Conservation (phyloP, 2,888 invertebrate species). For the Leptinotarsa tumamoca region DNA sequence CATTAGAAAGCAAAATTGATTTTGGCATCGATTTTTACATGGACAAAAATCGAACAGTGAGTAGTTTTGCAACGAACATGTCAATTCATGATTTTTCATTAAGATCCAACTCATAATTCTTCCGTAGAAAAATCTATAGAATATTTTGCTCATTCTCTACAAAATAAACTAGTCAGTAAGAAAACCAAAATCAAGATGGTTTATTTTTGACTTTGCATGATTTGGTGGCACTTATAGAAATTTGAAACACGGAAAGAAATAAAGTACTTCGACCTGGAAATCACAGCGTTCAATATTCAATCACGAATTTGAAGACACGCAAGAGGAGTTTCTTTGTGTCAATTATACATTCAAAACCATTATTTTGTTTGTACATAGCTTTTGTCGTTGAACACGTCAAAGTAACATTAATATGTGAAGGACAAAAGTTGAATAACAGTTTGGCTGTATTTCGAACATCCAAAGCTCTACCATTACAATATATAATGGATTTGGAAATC, state of each 20-base stretch:
- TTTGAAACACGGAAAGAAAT: not conserved
- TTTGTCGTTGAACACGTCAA: constrained; percentile 4
- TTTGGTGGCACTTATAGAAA: not conserved
- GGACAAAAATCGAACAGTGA: too few species aligned
- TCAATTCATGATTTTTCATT: too few species aligned
- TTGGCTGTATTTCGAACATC: not conserved
- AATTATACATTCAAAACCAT: not conserved
- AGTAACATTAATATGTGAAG: not conserved
- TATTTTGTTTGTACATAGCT: not conserved
- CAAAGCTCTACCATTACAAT: too few species aligned
- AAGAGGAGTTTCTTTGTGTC: not conserved
- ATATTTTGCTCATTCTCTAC: too few species aligned
- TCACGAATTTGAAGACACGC: not conserved
- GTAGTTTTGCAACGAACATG: too few species aligned
- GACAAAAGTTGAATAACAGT: constrained; percentile 7
- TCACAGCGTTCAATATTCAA: constrained; percentile 3
- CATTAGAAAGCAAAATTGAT: too few species aligned
- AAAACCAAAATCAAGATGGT: not conserved
- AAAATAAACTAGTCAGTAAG: too few species aligned
- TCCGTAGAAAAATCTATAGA: too few species aligned
- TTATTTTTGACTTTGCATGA: not conserved
- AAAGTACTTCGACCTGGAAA: not conserved
- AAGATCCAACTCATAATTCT: too few species aligned
- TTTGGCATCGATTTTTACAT: too few species aligned
- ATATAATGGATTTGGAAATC: too few species aligned